Percentiles rank a stretch among this genome's conserved stretches.
Evolutionary conservation across 2,888 invertebrate genomes (phyloP).

Genomic region (Heliconius cydno): DNA sequence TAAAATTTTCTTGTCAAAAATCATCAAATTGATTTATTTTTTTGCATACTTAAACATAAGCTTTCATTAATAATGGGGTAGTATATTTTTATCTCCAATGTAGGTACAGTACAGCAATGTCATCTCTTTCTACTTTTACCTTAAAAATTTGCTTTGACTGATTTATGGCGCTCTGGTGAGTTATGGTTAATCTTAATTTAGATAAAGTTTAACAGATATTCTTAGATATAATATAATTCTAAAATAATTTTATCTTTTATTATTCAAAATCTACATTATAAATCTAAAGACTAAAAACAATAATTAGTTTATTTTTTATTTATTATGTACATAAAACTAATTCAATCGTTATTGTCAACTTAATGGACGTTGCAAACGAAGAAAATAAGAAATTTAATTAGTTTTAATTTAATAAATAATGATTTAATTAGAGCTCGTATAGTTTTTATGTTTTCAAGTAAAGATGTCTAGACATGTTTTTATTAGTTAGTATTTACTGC

Average conservation of each 20-base stretch:
- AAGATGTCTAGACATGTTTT: constrained; percentile 13
- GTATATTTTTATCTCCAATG: neutral
- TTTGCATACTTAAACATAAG: neutral
- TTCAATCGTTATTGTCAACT: neutral
- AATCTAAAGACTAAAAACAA: neutral
- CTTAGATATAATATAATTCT: neutral
- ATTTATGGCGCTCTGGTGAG: neutral
- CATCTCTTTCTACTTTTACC: neutral
- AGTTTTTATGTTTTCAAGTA: constrained; percentile 10
- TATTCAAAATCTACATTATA: neutral
- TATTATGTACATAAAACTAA: neutral
- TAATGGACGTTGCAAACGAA: neutral
- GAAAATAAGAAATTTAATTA: neutral
- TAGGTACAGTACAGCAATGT: neutral
- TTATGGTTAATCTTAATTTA: neutral
- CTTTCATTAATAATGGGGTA: neutral
- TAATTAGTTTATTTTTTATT: no score
- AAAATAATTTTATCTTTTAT: neutral
- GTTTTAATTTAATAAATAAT: neutral
- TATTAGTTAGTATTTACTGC: neutral
- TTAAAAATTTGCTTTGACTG: neutral
- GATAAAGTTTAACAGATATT: neutral
- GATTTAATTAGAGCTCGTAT: neutral
- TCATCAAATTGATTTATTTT: neutral
- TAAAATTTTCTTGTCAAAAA: neutral